Conservation (phyloP, 2,888 invertebrate genomes). For the Drosophila paranaensis region DNA sequence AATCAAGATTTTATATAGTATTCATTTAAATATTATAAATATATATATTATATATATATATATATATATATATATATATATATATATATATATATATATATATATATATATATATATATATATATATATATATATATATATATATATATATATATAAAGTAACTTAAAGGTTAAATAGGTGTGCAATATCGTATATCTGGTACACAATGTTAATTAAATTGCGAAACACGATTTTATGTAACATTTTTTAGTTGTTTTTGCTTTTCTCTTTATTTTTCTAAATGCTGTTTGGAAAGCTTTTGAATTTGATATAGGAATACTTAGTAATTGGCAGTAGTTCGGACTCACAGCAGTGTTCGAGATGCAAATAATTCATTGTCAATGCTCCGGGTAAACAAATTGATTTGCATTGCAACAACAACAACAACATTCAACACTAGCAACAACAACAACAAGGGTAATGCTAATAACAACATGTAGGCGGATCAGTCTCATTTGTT, state of each 20-base stretch:
- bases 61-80: too few species aligned
- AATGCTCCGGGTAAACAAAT: constrained; percentile 56
- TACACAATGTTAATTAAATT: constrained; percentile 27
- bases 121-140: background rate
- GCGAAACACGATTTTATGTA: constrained; percentile 40
- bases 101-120: too few species aligned
- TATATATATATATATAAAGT: background rate
- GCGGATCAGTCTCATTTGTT: constrained; percentile 41
- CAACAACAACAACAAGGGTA: constrained; percentile 1
- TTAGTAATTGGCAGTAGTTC: constrained; percentile 9
- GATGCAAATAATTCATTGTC: constrained; percentile 58
- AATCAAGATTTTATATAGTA: background rate
- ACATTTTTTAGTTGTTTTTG: constrained; percentile 2
- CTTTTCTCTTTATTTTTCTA: background rate
- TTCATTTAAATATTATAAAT: background rate
- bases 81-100: too few species aligned
- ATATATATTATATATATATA: too few species aligned
- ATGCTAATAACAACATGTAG: constrained; percentile 18
- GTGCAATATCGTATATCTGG: constrained; percentile 11
- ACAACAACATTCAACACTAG: background rate
- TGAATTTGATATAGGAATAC: constrained; percentile 22
- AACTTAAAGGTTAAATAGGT: constrained; percentile 19
- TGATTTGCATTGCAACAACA: constrained; percentile 58
- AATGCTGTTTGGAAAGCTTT: constrained; percentile 25
- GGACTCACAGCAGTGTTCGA: constrained; percentile 27